Percentiles rank a stretch among this genome's conserved stretches.
These are phyloP conservation scores for Columbina picui DNA, from an alignment of 2,113 vertebrate species.

Conservation along the genomic window DNA sequence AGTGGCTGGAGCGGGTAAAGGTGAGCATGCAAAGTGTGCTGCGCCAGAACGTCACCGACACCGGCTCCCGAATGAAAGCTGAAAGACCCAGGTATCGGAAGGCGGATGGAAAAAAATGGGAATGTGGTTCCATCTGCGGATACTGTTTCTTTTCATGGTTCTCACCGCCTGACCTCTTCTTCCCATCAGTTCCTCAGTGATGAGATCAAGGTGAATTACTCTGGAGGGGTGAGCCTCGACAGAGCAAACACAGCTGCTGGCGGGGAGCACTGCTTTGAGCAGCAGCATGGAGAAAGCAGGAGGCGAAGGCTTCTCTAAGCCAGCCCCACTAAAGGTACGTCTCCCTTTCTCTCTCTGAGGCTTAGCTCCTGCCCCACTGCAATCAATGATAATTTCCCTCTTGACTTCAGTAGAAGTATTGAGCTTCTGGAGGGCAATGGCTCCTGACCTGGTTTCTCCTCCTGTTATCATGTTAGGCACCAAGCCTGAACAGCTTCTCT, in stretches of 20 bases:
- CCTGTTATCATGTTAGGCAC: constrained; percentile 46
- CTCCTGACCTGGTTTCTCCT: constrained; percentile 33
- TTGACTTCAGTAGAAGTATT: background rate
- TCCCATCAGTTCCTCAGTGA: constrained; percentile 1
- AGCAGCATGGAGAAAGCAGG: background rate
- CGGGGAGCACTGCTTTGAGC: background rate
- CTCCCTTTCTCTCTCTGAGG: background rate
- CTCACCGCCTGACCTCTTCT: background rate
- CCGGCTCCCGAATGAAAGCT: background rate
- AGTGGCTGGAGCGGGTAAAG: background rate
- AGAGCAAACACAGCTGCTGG: constrained; percentile 47
- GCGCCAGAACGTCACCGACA: background rate
- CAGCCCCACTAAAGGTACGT: background rate
- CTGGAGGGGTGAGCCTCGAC: background rate
- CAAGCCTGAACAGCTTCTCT: constrained; percentile 44
- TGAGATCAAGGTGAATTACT: constrained; percentile 26
- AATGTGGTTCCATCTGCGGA: background rate
- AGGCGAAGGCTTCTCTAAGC: background rate
- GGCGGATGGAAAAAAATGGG: background rate
- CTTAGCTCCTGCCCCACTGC: background rate
- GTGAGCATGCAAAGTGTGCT: rapidly evolving
- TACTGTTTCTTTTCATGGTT: constrained; percentile 36
- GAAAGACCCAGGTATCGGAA: background rate
- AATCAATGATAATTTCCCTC: constrained; percentile 43
- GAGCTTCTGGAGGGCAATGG: constrained; percentile 32